Base-by-base conservation (phyloP, 2,113 vertebrate genomes). In the Misgurnus anguillicaudatus region DNA sequence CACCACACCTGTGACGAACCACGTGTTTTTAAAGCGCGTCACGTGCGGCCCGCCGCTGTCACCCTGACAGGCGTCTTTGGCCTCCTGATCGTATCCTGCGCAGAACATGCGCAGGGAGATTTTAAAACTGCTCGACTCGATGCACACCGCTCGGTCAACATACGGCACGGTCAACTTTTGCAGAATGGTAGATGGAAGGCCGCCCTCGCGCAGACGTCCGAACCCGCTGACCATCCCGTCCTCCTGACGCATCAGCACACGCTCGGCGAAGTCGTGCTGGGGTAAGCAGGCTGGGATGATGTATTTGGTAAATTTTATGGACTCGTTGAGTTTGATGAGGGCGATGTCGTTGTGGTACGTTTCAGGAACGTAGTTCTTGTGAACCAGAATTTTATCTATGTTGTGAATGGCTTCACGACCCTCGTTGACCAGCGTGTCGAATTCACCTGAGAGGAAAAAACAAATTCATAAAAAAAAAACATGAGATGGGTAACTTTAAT, bases 31-130 rank as follows among this genome's bases (percentile, higher is more conserved):
- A 48, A 93, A 98, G 2, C 31, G 83, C 0, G 97, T 99, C 77
- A 99, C 95, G 0, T 99, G 97, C 0, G 97, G 97, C 0, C 97
- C 97, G 0, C 97, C 97, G 0, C 96, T 97, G 89, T 99, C 97
- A 0, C 97, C 98, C 81, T 98, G 94, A 71, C 97, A 99, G 3
- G 98, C 94, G 4, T 99, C 98, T 19, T 94, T 94, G 0, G 85
- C 3, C 3, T 83, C 83, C 0, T 80, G 39, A 4, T 94, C 87
- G 1, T 96, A 98, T 69, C 98, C 97, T 0, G 98, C 97, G 1
- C 98, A 99, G 90, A 99, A 99, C 98, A 99, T 99, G 73, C 92
- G 94, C 9, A 78, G 36, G 0, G 93, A 90, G 85, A 99, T 92
- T 0, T 4, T 77, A 19, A 94, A 91, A 14, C 75, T 75, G 19